Percentiles rank a stretch among this genome's conserved stretches.
Evolutionary conservation across 2,797 vertebrate species (phyloP).

Genomic region (Peromyscus eremicus): DNA sequence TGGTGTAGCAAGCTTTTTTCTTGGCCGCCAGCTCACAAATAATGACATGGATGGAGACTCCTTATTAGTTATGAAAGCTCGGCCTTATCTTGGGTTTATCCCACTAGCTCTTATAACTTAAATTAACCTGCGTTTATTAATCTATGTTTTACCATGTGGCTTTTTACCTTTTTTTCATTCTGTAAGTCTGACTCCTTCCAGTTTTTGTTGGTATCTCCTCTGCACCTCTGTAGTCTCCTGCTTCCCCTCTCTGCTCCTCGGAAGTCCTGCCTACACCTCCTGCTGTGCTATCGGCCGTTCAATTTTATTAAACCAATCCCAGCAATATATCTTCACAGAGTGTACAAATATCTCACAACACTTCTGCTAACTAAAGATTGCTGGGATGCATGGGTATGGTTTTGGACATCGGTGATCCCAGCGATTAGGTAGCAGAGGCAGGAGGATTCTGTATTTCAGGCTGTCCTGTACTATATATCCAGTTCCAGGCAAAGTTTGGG

Average conservation of each 20-base stretch:
- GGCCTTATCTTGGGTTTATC: background rate
- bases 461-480: background rate
- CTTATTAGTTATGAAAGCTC: background rate
- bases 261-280: fast-evolving
- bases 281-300: no score
- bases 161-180: background rate
- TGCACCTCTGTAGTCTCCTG: background rate
- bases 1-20: background rate
- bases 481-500: background rate
- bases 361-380: background rate
- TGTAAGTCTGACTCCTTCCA: background rate
- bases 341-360: background rate
- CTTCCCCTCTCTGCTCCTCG: fast-evolving
- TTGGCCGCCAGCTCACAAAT: background rate
- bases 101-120: background rate
- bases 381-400: background rate
- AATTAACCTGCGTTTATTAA: background rate
- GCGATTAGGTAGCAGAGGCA: background rate
- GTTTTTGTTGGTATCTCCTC: fast-evolving
- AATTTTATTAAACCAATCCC: background rate
- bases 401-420: background rate
- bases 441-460: background rate
- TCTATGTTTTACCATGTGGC: background rate
- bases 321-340: background rate
- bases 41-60: background rate